Evolutionary conservation across 1,140 invertebrate genomes (phyloP), one percentile per base, ranked within the genome.

Genomic region (Tribolium madens): DNA sequence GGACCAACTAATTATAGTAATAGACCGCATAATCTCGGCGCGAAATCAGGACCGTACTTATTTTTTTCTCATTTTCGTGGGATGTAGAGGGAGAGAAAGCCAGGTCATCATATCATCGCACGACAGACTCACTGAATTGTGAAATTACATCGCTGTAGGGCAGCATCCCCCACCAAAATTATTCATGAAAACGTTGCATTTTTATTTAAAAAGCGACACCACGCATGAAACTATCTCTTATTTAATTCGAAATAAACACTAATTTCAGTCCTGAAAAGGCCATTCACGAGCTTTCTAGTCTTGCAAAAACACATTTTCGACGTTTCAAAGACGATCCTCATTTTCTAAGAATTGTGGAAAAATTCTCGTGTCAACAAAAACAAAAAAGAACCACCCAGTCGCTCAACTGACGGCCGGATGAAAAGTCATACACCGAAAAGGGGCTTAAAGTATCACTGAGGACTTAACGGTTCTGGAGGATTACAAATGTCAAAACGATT

Each of bases 131-230:
- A 78, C 64, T 75, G 73, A 53, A 60, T 78, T 70, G 76, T 78
- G 76, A 78, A 78, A 78, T 78, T 78, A 78, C 76, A 70, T 73
- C 53, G 72, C 72, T 75, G 75, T 73, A 78, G 76, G 72, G 72
- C 72, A 17, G 70, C 50, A 12, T 47, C 33, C 64, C 64, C 64
- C 15, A 36, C 68, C 33, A 42, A 71, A 76, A 71, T 70, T 76
- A 71, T 71, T 76, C 70, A 71, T 76, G 69, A 68, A 69, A 48
- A 76, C 64, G 75, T 71, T 71, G 75, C 75, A 53, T 31, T 71
- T 76, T 60, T 57, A 76, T 33, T 64, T 64, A 33, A 33, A 33
- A 33, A 26, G n/a, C 10, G 57, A 21, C 57, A 13, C 53, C 50
- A 53, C 50, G 15, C 50, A 14, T 15, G 12, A 17, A 53, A 17